Evolutionary conservation across 2,113 vertebrate genomes (phyloP).

Genomic region (Cebus imitator): DNA sequence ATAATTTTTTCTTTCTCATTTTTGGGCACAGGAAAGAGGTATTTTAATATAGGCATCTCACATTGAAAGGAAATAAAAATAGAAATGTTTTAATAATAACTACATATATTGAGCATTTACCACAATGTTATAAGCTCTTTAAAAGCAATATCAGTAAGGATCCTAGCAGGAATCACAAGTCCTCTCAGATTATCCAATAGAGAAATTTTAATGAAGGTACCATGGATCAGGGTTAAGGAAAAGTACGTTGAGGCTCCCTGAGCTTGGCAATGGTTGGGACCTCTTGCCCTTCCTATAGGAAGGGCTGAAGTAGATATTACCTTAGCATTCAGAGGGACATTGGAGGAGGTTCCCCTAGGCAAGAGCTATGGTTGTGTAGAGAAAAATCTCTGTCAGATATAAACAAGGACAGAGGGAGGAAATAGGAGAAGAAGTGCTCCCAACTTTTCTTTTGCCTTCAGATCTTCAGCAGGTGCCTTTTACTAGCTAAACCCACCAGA

Average conservation of each 20-base stretch:
- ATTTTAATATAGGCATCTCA: not conserved
- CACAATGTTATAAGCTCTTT: not conserved
- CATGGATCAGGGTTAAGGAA: not conserved
- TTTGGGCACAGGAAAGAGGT: not conserved
- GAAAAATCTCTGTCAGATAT: not conserved
- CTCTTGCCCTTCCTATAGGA: not conserved
- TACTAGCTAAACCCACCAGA: not conserved
- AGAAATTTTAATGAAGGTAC: not conserved
- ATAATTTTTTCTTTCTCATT: not conserved
- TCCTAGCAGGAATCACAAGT: not conserved
- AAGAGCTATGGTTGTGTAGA: not conserved
- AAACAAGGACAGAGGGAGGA: not conserved
- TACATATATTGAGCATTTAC: not conserved
- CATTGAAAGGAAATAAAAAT: not conserved
- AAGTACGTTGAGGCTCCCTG: not conserved
- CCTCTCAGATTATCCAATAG: not conserved
- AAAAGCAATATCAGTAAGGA: not conserved
- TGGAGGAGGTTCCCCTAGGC: accelerated
- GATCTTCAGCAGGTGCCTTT: not conserved
- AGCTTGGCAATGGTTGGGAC: not conserved
- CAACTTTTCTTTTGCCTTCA: not conserved
- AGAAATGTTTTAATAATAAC: not conserved
- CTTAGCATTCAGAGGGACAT: not conserved
- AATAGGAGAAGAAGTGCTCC: not conserved
- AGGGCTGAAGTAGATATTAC: not conserved